phyloP scores from a whole-genome alignment of 2,888 invertebrate genomes.

The Hartigia nigra region DNA sequence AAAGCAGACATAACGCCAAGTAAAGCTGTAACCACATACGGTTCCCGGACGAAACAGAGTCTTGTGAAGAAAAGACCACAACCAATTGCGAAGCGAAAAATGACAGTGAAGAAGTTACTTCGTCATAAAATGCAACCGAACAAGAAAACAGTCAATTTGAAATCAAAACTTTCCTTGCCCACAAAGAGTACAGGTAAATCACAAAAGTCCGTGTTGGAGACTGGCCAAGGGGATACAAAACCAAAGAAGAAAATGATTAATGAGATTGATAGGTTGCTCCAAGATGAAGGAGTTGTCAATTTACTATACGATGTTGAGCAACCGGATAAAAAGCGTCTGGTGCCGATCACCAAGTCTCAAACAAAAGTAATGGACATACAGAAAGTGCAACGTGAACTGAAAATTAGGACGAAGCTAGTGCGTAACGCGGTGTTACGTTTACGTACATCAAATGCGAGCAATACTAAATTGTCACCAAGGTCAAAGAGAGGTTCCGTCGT shows the following conservation, averaged over 20 bases:
- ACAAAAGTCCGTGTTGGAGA: constrained; percentile 15
- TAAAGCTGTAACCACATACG: constrained; percentile 8
- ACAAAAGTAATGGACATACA: constrained; percentile 61
- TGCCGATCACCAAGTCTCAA: constrained; percentile 61
- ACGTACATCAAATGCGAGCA: constrained; percentile 66
- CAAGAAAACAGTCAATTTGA: constrained; percentile 37
- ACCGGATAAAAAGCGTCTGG: constrained; percentile 54
- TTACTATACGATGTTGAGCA: constrained; percentile 83
- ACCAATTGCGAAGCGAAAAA: constrained; percentile 38
- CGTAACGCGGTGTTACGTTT: constrained; percentile 71
- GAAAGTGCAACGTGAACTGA: constrained; percentile 61
- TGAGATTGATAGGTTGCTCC: constrained; percentile 81
- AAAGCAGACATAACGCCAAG: constrained; percentile 22
- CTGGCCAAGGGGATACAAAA: constrained; percentile 36
- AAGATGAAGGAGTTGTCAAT: constrained; percentile 89
- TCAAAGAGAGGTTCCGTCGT: constrained; percentile 63
- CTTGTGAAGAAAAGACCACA: constrained; percentile 36
- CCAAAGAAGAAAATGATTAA: constrained; percentile 70
- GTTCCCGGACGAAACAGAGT: constrained; percentile 26
- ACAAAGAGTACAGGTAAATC: background rate
- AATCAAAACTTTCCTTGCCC: constrained; percentile 27
- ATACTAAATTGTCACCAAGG: constrained; percentile 69
- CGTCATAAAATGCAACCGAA: constrained; percentile 34
- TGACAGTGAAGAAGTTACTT: constrained; percentile 35
- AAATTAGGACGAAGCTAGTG: constrained; percentile 71